phyloP scores from a whole-genome alignment of 23 tunicate species.

The Styela clava region DNA sequence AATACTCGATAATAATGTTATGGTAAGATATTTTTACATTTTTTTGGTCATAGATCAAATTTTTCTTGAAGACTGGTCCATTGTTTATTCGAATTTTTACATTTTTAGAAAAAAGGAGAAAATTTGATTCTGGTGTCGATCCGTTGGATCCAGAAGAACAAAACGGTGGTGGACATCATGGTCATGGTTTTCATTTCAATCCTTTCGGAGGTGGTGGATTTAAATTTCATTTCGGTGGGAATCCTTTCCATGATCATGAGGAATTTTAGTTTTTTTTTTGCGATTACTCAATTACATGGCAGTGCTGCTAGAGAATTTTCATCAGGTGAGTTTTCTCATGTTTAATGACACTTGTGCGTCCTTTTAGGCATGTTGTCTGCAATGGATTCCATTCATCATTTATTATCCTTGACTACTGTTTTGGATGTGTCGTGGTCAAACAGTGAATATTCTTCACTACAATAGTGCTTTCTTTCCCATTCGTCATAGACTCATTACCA shows the following conservation, averaged over 20 bases:
- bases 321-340: not conserved
- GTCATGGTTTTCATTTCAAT: slow-evolving; percentile 53
- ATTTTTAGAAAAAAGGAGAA: slow-evolving; percentile 63
- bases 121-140: slow-evolving; percentile 87
- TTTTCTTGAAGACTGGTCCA: no score
- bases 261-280: not conserved
- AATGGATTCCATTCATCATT: no score
- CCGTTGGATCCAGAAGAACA: slow-evolving; percentile 87
- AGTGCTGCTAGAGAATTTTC: not conserved
- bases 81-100: not conserved
- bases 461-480: no score
- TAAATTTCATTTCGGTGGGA: slow-evolving; percentile 77
- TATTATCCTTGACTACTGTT: no score
- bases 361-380: no score
- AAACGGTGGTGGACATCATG: slow-evolving; percentile 40
- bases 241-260: slow-evolving; percentile 2
- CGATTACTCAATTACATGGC: not conserved
- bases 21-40: no score
- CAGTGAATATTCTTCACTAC: no score
- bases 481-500: no score
- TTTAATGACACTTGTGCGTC: no score
- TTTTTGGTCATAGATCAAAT: no score
- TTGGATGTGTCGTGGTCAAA: no score
- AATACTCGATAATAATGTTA: no score
- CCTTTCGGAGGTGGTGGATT: slow-evolving; percentile 89